These are phyloP conservation scores for Lontra canadensis DNA, from an alignment of 2,113 vertebrate species.

Conservation along the genomic window DNA sequence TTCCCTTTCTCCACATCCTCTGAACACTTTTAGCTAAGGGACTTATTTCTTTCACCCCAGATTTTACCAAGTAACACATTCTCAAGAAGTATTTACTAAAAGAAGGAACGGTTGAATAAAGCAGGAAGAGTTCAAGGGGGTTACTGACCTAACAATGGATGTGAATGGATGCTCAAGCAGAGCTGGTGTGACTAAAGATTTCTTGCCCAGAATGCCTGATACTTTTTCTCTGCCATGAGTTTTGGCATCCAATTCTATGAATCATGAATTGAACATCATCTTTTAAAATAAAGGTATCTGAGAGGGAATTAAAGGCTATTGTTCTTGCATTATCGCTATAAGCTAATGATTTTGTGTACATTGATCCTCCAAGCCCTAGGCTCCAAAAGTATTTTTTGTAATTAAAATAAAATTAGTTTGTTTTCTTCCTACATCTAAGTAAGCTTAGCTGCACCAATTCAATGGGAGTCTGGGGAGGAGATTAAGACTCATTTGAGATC, in stretches of 20 bases:
- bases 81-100: not conserved
- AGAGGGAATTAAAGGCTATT: not conserved
- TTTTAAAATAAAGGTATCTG: not conserved
- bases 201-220: not conserved
- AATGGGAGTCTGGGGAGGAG: not conserved
- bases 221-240: not conserved
- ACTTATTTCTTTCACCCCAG: not conserved
- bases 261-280: not conserved
- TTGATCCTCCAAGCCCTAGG: not conserved
- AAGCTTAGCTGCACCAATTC: not conserved
- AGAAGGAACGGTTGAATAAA: not conserved
- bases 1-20: no score
- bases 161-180: not conserved
- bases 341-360: not conserved
- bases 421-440: not conserved
- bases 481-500: not conserved
- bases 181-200: not conserved
- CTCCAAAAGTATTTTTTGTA: not conserved
- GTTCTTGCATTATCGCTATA: not conserved
- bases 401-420: conserved; percentile 1
- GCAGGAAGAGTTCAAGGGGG: not conserved
- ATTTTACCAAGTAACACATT: not conserved
- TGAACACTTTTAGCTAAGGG: not conserved
- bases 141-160: not conserved
- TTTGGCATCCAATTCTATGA: not conserved